Evolutionary conservation across 2,113 vertebrate genomes (phyloP).

Genomic region (Neomonachus schauinslandi): DNA sequence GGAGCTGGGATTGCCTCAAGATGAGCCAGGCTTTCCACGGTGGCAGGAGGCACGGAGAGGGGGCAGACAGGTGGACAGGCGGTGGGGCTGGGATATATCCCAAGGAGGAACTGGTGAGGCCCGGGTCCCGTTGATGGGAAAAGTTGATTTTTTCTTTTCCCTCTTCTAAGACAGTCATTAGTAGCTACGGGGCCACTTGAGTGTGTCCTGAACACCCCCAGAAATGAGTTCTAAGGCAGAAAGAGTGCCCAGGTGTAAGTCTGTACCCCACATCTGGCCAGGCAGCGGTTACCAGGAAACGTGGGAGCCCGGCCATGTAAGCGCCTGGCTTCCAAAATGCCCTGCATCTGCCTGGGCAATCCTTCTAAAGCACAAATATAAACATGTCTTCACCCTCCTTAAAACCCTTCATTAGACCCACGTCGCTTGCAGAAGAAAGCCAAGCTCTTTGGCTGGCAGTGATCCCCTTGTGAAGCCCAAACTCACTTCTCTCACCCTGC

Average conservation of each 20-base stretch:
- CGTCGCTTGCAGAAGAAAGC: neutral
- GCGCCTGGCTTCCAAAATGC: neutral
- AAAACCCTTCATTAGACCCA: neutral
- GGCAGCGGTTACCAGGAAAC: neutral
- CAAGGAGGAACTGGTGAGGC: neutral
- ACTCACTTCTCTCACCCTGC: neutral
- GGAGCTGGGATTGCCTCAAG: neutral
- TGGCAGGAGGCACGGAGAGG: neutral
- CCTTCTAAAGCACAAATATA: neutral
- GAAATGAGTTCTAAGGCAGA: neutral
- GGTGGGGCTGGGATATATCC: neutral
- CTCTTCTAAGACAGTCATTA: neutral
- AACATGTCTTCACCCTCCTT: neutral
- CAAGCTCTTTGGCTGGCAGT: neutral
- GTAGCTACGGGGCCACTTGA: neutral
- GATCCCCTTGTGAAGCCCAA: neutral
- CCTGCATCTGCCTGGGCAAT: neutral
- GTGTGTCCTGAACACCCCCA: neutral
- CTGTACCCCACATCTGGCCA: neutral
- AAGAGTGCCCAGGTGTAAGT: neutral
- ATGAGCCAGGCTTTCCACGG: too few relatives aligned
- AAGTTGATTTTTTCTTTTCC: neutral
- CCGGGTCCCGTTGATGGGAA: neutral
- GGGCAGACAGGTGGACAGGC: accelerated
- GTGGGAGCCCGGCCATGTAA: neutral